Conservation (phyloP, 1,140 invertebrate species). For the Manduca sexta region DNA sequence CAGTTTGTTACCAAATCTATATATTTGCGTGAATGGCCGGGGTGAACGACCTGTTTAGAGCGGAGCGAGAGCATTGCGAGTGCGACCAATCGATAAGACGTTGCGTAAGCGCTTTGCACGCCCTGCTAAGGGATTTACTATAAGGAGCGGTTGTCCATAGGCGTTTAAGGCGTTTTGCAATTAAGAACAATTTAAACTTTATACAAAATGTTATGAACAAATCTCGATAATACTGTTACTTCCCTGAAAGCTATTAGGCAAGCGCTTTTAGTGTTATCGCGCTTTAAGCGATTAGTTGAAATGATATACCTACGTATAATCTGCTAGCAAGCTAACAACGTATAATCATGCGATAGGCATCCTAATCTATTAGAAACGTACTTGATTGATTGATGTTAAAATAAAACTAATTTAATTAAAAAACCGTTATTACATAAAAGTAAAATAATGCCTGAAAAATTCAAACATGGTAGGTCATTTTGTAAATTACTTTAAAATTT, state of each 20-base stretch:
- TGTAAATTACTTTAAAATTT: too few species aligned
- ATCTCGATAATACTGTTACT: slow-evolving; percentile 13
- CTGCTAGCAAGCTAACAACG: too few species aligned
- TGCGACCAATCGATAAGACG: slow-evolving; percentile 47
- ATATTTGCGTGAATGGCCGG: slow-evolving; percentile 38
- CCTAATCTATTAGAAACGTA: too few species aligned
- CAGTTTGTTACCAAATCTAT: slow-evolving; percentile 32
- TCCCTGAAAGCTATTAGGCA: slow-evolving; percentile 4
- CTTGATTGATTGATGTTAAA: too few species aligned
- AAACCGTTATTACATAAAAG: too few species aligned
- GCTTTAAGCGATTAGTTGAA: neutral
- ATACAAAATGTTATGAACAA: slow-evolving; percentile 11
- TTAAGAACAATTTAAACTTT: slow-evolving; percentile 1
- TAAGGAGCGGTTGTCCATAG: slow-evolving; percentile 17
- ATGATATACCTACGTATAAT: too few species aligned
- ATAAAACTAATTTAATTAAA: too few species aligned
- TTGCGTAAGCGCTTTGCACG: slow-evolving; percentile 47
- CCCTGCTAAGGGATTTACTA: slow-evolving; percentile 40
- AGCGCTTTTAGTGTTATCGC: neutral
- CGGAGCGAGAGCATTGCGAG: slow-evolving; percentile 47
- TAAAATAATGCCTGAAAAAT: too few species aligned
- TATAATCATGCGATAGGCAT: too few species aligned
- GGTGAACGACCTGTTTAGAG: slow-evolving; percentile 50
- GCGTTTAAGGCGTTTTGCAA: slow-evolving; percentile 14
- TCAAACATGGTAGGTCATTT: too few species aligned